phyloP scores from a whole-genome alignment of 2,797 vertebrate genomes.

The Poecilia velifera region DNA sequence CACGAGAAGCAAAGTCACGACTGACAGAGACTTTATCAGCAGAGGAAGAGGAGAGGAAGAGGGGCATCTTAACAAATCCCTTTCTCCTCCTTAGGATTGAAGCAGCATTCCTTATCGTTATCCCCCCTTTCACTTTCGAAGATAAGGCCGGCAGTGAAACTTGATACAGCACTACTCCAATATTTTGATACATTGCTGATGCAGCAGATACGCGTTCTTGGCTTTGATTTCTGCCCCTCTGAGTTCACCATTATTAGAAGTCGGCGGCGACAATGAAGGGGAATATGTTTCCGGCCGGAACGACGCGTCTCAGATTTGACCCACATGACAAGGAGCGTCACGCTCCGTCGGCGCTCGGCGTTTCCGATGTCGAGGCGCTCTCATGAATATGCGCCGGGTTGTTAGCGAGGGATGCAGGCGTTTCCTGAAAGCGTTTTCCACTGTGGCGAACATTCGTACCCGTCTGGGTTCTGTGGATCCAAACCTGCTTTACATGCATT shows the following conservation, averaged over 20 bases:
- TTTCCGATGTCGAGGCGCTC: slow-evolving; percentile 13
- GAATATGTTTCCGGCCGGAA: slow-evolving; percentile 55
- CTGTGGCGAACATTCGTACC: slow-evolving; percentile 34
- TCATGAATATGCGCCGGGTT: background rate
- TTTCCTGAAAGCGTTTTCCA: slow-evolving; percentile 15
- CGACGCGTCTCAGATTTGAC: slow-evolving; percentile 39
- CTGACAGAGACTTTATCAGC: slow-evolving; percentile 70
- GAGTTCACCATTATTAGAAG: slow-evolving; percentile 57
- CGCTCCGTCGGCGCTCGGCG: slow-evolving; percentile 12
- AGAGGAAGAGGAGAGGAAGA: slow-evolving; percentile 30
- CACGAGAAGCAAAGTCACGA: slow-evolving; percentile 60
- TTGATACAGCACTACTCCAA: slow-evolving; percentile 25
- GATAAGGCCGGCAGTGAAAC: slow-evolving; percentile 40
- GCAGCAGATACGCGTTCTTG: slow-evolving; percentile 52
- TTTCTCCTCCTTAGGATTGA: slow-evolving; percentile 35
- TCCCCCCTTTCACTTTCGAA: slow-evolving; percentile 29
- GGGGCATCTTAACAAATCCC: slow-evolving; percentile 48
- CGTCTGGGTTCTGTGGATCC: slow-evolving; percentile 40
- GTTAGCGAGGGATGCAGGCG: background rate
- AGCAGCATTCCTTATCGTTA: slow-evolving; percentile 37
- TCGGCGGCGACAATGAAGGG: slow-evolving; percentile 53
- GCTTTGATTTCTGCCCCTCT: slow-evolving; percentile 54
- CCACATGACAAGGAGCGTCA: slow-evolving; percentile 38
- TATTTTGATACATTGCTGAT: slow-evolving; percentile 45
- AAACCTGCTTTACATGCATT: slow-evolving; percentile 39